phyloP scores from a whole-genome alignment of 2,113 vertebrate species.

The Aegithalos caudatus region DNA sequence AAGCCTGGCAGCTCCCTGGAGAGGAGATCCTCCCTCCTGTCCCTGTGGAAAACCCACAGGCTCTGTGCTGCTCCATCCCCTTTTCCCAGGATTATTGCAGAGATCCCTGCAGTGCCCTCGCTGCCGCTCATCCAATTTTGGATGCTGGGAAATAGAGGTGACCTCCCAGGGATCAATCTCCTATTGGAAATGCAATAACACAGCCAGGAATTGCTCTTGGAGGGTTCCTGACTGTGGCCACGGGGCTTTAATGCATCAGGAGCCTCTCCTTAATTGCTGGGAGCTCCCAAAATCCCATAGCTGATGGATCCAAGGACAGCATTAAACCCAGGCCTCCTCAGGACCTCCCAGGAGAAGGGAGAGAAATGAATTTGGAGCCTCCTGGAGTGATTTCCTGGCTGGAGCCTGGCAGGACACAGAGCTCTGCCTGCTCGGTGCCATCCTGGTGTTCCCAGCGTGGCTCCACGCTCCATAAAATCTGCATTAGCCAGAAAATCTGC shows the following conservation, averaged over 20 bases:
- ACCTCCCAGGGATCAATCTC: not conserved
- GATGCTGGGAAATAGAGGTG: not conserved
- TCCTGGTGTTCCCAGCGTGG: rapidly evolving
- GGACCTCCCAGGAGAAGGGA: not conserved
- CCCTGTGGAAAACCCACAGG: rapidly evolving
- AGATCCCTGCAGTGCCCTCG: not conserved
- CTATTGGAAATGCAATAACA: not conserved
- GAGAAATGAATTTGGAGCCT: not conserved
- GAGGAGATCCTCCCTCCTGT: not conserved
- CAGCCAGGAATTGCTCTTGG: not conserved
- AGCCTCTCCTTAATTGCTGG: not conserved
- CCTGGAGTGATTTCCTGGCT: not conserved
- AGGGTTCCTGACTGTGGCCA: not conserved
- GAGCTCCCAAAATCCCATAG: not conserved
- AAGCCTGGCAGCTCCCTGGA: not conserved
- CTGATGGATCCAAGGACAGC: not conserved
- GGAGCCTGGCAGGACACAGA: not conserved
- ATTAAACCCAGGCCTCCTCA: not conserved
- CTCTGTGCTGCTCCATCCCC: not conserved
- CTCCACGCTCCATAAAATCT: not conserved
- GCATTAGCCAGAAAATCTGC: not conserved
- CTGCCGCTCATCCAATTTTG: not conserved
- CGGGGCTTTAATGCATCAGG: not conserved
- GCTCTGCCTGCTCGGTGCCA: not conserved
- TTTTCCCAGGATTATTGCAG: not conserved